Conservation (phyloP, 1,140 invertebrate genomes). For the Orius laevigatus region DNA sequence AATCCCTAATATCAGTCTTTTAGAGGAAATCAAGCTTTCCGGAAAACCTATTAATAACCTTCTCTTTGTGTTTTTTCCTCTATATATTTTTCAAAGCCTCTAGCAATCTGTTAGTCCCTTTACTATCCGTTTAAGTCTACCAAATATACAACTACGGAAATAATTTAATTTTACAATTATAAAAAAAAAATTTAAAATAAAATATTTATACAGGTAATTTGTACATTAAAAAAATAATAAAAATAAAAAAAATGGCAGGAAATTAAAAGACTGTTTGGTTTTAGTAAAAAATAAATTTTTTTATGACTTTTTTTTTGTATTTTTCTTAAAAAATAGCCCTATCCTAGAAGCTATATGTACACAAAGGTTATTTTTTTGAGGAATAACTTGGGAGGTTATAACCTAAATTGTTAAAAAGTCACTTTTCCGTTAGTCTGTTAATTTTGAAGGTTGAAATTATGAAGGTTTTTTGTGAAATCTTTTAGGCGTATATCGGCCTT, state of each 20-base stretch:
- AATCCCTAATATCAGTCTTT: constrained; percentile 16
- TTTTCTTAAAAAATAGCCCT: background rate
- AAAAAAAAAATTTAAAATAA: too few species aligned
- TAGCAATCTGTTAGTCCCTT: background rate
- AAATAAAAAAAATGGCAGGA: constrained; percentile 1
- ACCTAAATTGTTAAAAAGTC: too few species aligned
- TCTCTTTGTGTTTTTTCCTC: too few species aligned
- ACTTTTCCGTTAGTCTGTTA: constrained; percentile 3
- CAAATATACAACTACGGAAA: constrained; percentile 1
- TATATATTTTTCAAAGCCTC: too few species aligned
- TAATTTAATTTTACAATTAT: constrained; percentile 1
- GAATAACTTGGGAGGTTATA: too few species aligned
- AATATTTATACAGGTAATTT: background rate
- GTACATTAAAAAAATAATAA: constrained; percentile 1
- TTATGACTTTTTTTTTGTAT: background rate
- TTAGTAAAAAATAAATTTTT: constrained; percentile 1
- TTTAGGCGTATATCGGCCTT: constrained; percentile 32
- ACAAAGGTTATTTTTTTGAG: background rate
- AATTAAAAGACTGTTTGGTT: background rate
- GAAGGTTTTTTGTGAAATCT: constrained; percentile 17
- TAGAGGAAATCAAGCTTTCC: constrained; percentile 16
- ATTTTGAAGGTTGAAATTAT: background rate
- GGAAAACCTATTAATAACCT: constrained; percentile 6
- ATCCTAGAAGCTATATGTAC: constrained; percentile 6
- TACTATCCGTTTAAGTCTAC: background rate